Conservation (phyloP, 2,797 vertebrate species). For the Cossypha polioptera region DNA sequence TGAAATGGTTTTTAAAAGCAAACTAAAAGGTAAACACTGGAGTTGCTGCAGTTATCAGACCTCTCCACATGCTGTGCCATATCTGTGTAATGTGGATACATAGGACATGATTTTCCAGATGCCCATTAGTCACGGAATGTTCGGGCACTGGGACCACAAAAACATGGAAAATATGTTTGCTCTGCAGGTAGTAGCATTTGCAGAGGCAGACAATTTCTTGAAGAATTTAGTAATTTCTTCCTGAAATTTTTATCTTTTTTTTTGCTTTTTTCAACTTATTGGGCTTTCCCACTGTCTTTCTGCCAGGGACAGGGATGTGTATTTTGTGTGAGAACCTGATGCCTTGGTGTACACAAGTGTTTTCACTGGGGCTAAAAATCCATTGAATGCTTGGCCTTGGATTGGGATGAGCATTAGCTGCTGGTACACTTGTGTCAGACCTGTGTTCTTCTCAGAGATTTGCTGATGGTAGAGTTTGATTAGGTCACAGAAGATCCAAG, state of each 20-base stretch:
- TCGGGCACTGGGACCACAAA: neutral
- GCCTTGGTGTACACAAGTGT: neutral
- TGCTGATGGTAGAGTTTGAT: neutral
- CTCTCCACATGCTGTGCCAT: neutral
- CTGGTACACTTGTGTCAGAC: neutral
- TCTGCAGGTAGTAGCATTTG: neutral
- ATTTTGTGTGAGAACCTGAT: accelerated
- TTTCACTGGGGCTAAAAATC: neutral
- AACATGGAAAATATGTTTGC: neutral
- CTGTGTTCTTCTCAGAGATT: neutral
- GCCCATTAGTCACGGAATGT: neutral
- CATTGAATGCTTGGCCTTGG: neutral
- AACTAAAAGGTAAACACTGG: neutral
- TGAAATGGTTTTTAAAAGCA: neutral
- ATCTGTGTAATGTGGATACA: accelerated
- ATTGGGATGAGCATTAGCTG: neutral
- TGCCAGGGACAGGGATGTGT: neutral
- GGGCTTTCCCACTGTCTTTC: neutral
- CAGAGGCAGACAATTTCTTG: neutral
- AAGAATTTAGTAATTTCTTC: neutral
- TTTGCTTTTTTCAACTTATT: neutral
- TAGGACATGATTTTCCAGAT: neutral
- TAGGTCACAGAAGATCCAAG: neutral
- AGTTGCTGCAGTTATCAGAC: neutral
- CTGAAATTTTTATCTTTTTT: neutral